Evolutionary conservation across 2,113 vertebrate species (phyloP).

Genomic region (Lontra canadensis): DNA sequence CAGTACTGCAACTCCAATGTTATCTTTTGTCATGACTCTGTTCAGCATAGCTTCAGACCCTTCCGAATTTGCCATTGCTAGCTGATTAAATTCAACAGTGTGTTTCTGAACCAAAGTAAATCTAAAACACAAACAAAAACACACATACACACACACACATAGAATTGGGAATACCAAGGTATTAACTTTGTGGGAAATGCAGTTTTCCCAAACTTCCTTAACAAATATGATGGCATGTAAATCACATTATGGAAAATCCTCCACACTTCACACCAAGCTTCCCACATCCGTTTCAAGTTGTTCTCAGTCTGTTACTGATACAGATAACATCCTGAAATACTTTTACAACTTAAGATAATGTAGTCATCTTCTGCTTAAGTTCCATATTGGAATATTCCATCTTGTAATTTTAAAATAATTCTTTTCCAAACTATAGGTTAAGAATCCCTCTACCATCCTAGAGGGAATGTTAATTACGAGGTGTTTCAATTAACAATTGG

Average conservation of each 20-base stretch:
- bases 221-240: slow-evolving; percentile 28
- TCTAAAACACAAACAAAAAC: slow-evolving; percentile 84
- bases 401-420: slow-evolving; percentile 44
- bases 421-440: slow-evolving; percentile 9
- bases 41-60: slow-evolving; percentile 99
- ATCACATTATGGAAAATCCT: slow-evolving; percentile 36
- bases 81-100: slow-evolving; percentile 99
- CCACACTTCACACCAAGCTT: neutral
- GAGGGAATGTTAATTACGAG: slow-evolving; percentile 3
- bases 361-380: slow-evolving; percentile 33
- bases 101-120: slow-evolving; percentile 98
- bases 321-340: neutral
- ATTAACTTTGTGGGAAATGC: slow-evolving; percentile 15
- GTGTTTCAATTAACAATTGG: slow-evolving; percentile 45
- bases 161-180: slow-evolving; percentile 45
- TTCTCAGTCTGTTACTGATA: slow-evolving; percentile 14
- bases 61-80: slow-evolving; percentile 99
- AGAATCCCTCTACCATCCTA: neutral
- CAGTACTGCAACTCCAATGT: slow-evolving; percentile 96
- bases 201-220: neutral
- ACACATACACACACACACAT: slow-evolving; percentile 47
- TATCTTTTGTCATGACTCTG: slow-evolving; percentile 99
- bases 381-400: slow-evolving; percentile 37
- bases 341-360: slow-evolving; percentile 24
- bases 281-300: slow-evolving; percentile 5